Percentiles rank a stretch among this genome's conserved stretches.
These are phyloP conservation scores for Aquatica leii DNA, from an alignment of 2,888 invertebrate genomes.

Conservation along the genomic window DNA sequence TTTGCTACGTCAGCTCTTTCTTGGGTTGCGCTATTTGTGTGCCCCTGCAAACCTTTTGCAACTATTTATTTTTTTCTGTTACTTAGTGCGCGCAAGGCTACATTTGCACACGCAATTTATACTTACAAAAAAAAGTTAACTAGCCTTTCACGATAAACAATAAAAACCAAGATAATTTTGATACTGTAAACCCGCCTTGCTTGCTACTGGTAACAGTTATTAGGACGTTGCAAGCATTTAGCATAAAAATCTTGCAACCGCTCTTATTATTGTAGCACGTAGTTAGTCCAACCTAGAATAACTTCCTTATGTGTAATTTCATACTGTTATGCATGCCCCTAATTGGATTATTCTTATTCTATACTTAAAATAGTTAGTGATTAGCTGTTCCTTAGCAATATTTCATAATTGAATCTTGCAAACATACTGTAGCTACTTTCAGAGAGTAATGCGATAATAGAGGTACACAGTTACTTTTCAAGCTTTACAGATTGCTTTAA, in stretches of 20 bases:
- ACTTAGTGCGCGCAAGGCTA: slow-evolving; percentile 9
- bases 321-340: slow-evolving; percentile 60
- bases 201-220: slow-evolving; percentile 22
- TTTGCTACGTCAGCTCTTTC: slow-evolving; percentile 59
- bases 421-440: slow-evolving; percentile 34
- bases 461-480: slow-evolving; percentile 16
- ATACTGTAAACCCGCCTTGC: slow-evolving; percentile 4
- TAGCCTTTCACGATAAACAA: too few relatives aligned
- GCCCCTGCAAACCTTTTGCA: slow-evolving; percentile 49
- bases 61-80: slow-evolving; percentile 32
- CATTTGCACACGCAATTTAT: too few relatives aligned
- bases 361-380: slow-evolving; percentile 58
- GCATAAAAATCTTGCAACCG: slow-evolving; percentile 35
- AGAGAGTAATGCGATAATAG: slow-evolving; percentile 21
- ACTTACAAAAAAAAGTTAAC: not conserved
- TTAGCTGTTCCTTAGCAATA: slow-evolving; percentile 55
- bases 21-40: slow-evolving; percentile 58
- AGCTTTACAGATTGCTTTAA: slow-evolving; percentile 23
- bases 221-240: slow-evolving; percentile 22
- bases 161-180: too few relatives aligned
- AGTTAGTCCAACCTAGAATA: slow-evolving; percentile 60
- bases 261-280: slow-evolving; percentile 59
- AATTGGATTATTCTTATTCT: slow-evolving; percentile 57
- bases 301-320: slow-evolving; percentile 59
- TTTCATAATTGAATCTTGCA: slow-evolving; percentile 45